Conservation (phyloP, 2,113 vertebrate species). For the Oostethus manadensis region DNA sequence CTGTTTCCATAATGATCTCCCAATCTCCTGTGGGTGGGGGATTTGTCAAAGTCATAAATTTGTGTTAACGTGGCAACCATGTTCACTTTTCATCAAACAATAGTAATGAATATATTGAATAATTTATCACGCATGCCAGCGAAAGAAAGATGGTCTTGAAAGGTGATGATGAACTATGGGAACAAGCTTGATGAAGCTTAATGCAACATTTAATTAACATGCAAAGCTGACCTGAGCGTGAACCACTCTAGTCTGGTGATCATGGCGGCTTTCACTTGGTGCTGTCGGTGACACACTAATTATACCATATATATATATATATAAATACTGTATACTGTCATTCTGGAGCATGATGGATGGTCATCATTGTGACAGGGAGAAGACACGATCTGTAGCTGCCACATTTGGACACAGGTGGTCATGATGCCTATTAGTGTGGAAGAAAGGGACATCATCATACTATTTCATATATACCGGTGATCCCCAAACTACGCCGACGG, state of each 20-base stretch:
- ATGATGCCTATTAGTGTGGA: conserved; percentile 47
- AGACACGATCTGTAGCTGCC: conserved; percentile 34
- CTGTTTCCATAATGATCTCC: background rate
- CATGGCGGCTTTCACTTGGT: background rate
- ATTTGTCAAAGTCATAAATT: conserved; percentile 1
- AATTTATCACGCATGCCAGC: background rate
- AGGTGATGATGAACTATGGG: conserved; percentile 6
- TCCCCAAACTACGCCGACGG: no score
- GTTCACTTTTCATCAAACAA: conserved; percentile 4
- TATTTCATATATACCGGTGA: conserved; percentile 9
- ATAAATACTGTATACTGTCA: no score
- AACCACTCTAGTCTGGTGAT: background rate
- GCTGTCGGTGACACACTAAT: conserved; percentile 24
- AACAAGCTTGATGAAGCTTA: background rate
- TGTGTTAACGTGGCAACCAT: background rate
- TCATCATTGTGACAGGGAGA: conserved; percentile 38
- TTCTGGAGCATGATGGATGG: conserved; percentile 28
- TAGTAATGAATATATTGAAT: conserved; percentile 11
- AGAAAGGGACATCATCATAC: conserved; percentile 28
- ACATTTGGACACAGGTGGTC: conserved; percentile 58
- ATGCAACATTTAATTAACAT: conserved; percentile 8
- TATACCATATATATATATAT: conserved; percentile 21
- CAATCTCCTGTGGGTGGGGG: background rate
- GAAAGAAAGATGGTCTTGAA: conserved; percentile 2
- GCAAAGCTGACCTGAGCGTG: conserved; percentile 13